Evolutionary conservation across 2,888 invertebrate species (phyloP).

Genomic region (Pogonocherus hispidulus): DNA sequence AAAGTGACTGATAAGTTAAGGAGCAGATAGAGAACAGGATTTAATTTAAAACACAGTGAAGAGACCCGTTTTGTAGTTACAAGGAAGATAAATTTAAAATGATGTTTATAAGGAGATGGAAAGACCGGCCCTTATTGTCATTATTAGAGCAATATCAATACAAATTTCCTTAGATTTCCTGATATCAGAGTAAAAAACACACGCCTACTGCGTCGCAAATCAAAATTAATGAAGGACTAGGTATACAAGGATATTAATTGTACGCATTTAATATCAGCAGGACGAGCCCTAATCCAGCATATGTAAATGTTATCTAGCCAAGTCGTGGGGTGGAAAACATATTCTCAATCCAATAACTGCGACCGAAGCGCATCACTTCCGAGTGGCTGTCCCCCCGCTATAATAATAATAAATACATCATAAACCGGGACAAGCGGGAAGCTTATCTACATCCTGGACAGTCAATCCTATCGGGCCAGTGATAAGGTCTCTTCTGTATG

Average conservation of each 20-base stretch:
- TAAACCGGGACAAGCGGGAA: conserved; percentile 36
- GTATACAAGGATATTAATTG: neutral
- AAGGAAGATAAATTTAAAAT: too few relatives aligned
- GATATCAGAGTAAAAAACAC: neutral
- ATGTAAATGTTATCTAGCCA: conserved; percentile 45
- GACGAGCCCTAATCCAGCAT: conserved; percentile 40
- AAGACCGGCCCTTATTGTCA: too few relatives aligned
- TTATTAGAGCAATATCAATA: too few relatives aligned
- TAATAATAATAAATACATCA: conserved; percentile 55
- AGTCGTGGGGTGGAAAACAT: conserved; percentile 46
- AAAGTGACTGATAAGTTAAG: too few relatives aligned
- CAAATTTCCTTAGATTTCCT: too few relatives aligned
- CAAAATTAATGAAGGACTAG: neutral
- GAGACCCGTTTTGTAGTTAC: too few relatives aligned
- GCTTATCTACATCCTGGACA: conserved; percentile 51
- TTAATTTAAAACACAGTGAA: too few relatives aligned
- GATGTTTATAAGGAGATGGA: too few relatives aligned
- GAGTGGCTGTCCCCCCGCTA: conserved; percentile 49
- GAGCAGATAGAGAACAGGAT: too few relatives aligned
- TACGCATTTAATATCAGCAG: neutral
- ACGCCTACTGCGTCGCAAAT: neutral
- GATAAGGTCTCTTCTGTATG: conserved; percentile 32
- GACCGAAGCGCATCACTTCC: conserved; percentile 49
- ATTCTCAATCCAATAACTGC: conserved; percentile 51
- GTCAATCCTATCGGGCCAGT: conserved; percentile 52